These are phyloP conservation scores for Chorisops tibialis DNA, from an alignment of 2,888 invertebrate species.

Conservation along the genomic window DNA sequence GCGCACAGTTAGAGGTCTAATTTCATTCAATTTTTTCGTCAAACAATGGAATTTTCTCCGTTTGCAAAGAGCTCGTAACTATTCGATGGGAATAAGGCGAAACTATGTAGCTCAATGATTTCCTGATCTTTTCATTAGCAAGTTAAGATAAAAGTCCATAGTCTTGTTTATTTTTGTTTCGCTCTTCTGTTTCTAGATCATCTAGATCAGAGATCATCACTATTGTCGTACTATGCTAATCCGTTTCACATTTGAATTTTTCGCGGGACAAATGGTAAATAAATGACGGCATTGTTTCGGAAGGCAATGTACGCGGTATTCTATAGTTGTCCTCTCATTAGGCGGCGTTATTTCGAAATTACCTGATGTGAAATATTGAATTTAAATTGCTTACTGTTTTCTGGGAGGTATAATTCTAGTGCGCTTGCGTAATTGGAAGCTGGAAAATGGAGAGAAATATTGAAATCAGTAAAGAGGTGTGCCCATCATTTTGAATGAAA, in stretches of 20 bases:
- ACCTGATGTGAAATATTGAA: constrained; percentile 19
- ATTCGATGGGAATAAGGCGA: constrained; percentile 3
- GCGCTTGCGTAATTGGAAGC: too few relatives aligned
- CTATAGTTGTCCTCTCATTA: neutral
- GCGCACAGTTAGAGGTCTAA: constrained; percentile 17
- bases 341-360: neutral
- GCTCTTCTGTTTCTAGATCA: constrained; percentile 15
- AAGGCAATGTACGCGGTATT: neutral
- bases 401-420: too few relatives aligned
- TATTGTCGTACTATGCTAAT: constrained; percentile 16
- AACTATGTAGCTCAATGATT: neutral
- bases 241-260: neutral
- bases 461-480: too few relatives aligned
- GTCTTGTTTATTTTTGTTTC: too few relatives aligned
- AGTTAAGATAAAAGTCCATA: constrained; percentile 12
- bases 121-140: constrained; percentile 12
- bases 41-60: constrained; percentile 13
- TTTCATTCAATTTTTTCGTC: constrained; percentile 12
- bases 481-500: too few relatives aligned
- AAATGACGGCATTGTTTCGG: constrained; percentile 19
- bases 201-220: constrained; percentile 19
- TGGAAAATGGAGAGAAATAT: too few relatives aligned
- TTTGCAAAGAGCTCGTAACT: neutral
- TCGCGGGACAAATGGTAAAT: neutral
- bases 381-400: constrained; percentile 3